These are phyloP conservation scores for Ochropleura leucogaster DNA, from an alignment of 2,888 invertebrate species.

Conservation along the genomic window DNA sequence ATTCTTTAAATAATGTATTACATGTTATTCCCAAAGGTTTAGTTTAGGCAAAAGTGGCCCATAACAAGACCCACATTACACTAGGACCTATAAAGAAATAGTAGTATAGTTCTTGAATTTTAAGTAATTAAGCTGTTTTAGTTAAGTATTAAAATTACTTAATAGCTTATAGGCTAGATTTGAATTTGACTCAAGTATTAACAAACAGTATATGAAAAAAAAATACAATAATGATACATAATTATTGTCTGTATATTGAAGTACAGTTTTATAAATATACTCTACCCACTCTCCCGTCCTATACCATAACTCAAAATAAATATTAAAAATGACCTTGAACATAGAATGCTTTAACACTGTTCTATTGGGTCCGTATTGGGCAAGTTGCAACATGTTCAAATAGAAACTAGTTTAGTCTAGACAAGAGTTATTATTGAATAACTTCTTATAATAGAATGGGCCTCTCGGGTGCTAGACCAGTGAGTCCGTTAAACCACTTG, in stretches of 20 bases:
- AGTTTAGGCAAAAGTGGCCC: too few species aligned
- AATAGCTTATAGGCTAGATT: not conserved
- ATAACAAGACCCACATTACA: too few species aligned
- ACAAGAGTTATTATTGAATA: not conserved
- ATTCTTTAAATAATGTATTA: too few species aligned
- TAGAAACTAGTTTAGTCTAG: conserved; percentile 52
- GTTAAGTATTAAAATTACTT: not conserved
- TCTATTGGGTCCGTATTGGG: conserved; percentile 3
- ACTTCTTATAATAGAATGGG: conserved; percentile 13
- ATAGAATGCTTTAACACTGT: not conserved
- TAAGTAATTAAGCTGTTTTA: not conserved
- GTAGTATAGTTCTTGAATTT: not conserved
- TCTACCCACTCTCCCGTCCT: too few species aligned
- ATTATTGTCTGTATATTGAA: not conserved
- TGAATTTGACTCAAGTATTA: not conserved
- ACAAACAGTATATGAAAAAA: not conserved
- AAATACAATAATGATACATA: not conserved
- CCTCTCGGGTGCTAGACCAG: conserved; percentile 14
- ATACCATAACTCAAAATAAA: not conserved
- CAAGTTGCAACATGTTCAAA: conserved; percentile 60
- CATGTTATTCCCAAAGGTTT: too few species aligned
- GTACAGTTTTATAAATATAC: not conserved
- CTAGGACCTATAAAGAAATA: too few species aligned
- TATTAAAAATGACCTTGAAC: conserved; percentile 41
- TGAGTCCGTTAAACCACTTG: not conserved